Evolutionary conservation across 2,888 invertebrate species (phyloP).

Genomic region (Apomyelois bistriatella): DNA sequence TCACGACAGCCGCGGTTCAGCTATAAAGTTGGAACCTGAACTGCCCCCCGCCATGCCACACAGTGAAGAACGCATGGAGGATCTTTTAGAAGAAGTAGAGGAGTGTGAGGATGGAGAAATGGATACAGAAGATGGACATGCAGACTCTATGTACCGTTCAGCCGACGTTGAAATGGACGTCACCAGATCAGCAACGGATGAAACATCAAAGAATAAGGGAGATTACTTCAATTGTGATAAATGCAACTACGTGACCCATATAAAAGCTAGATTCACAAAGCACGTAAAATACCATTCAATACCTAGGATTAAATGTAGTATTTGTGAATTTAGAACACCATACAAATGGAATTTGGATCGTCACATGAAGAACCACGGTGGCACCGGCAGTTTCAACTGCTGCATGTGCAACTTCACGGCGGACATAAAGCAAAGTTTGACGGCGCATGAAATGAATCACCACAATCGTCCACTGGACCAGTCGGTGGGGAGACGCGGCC

Average conservation of each 20-base stretch:
- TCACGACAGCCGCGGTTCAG: constrained; percentile 54
- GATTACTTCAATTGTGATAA: constrained; percentile 92
- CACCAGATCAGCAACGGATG: constrained; percentile 83
- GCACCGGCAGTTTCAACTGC: constrained; percentile 91
- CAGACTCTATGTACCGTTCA: constrained; percentile 71
- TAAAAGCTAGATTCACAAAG: constrained; percentile 93
- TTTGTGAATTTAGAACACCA: constrained; percentile 95
- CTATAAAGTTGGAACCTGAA: constrained; percentile 34
- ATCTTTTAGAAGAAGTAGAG: constrained; percentile 68
- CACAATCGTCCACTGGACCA: constrained; percentile 90
- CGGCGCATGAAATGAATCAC: constrained; percentile 95
- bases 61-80: constrained; percentile 52
- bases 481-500: constrained; percentile 77
- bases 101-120: constrained; percentile 62
- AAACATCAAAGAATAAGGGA: constrained; percentile 87
- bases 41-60: constrained; percentile 30
- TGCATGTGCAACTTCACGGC: constrained; percentile 94
- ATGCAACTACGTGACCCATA: constrained; percentile 95
- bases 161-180: constrained; percentile 84
- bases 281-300: constrained; percentile 96
- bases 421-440: constrained; percentile 94
- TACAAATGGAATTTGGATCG: constrained; percentile 96
- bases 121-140: constrained; percentile 59
- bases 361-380: constrained; percentile 95
- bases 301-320: constrained; percentile 96